These are phyloP conservation scores for Chelon auratus DNA, from an alignment of 2,797 vertebrate species.

Conservation along the genomic window DNA sequence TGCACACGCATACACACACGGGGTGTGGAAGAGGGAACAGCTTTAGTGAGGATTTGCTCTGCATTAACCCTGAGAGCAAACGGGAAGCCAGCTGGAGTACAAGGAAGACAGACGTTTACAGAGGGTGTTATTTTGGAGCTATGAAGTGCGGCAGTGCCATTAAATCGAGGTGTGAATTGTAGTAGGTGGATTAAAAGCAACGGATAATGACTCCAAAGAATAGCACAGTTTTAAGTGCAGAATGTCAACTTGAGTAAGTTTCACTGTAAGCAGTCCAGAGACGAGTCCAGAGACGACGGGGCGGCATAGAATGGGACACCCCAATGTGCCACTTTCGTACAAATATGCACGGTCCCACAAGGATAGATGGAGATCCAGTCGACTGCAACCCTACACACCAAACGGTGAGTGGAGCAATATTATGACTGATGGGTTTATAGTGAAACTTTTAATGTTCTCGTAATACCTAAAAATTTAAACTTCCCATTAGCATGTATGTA, in stretches of 20 bases:
- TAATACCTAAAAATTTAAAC: too few relatives aligned
- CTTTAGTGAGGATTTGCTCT: slow-evolving; percentile 74
- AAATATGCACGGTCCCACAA: slow-evolving; percentile 42
- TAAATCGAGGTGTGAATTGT: neutral
- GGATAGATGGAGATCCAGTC: slow-evolving; percentile 54
- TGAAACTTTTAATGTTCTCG: too few relatives aligned
- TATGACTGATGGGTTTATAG: neutral
- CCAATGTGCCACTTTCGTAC: slow-evolving; percentile 37
- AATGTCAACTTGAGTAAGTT: slow-evolving; percentile 34
- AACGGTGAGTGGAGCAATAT: slow-evolving; percentile 70
- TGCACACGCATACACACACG: slow-evolving; percentile 6
- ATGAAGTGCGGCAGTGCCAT: neutral
- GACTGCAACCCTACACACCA: slow-evolving; percentile 44
- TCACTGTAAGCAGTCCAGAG: neutral
- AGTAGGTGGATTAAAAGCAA: neutral
- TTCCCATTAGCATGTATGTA: too few relatives aligned
- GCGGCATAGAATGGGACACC: slow-evolving; percentile 64
- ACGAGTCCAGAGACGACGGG: slow-evolving; percentile 4
- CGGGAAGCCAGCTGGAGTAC: slow-evolving; percentile 35
- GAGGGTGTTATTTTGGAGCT: neutral
- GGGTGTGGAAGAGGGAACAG: slow-evolving; percentile 32
- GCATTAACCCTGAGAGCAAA: slow-evolving; percentile 61
- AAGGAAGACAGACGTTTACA: neutral
- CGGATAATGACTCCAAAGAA: neutral
- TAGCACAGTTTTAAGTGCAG: neutral